Percentiles rank a stretch among this genome's conserved stretches.
phyloP scores from a whole-genome alignment of 2,888 invertebrate genomes.

The Ornithoptera priamus region DNA sequence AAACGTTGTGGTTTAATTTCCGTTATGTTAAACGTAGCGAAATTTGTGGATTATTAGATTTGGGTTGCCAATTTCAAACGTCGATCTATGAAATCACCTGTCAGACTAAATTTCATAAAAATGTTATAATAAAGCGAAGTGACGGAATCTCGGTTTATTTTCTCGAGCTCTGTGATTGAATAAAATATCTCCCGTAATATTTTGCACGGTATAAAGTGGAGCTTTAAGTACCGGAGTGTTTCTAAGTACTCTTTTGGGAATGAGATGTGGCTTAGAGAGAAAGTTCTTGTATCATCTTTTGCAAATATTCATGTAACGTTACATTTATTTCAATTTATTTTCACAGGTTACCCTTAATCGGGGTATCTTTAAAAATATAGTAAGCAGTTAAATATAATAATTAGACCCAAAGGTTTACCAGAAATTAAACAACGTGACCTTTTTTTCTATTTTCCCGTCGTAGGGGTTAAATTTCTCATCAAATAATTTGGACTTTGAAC shows the following conservation, averaged over 20 bases:
- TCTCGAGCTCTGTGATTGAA: conserved; percentile 17
- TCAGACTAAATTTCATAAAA: neutral
- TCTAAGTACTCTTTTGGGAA: conserved; percentile 25
- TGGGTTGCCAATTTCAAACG: neutral
- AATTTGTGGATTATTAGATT: neutral
- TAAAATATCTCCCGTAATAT: conserved; percentile 20
- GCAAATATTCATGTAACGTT: neutral
- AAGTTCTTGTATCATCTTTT: conserved; percentile 9
- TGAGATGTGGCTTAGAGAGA: conserved; percentile 10
- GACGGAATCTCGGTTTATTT: conserved; percentile 14
- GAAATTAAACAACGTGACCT: too few species aligned
- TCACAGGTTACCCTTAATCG: too few species aligned
- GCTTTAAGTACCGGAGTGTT: conserved; percentile 18
- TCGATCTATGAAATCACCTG: neutral
- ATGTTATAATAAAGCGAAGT: neutral
- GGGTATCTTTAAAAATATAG: too few species aligned
- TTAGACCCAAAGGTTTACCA: too few species aligned
- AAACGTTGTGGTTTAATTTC: too few species aligned
- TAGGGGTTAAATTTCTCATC: too few species aligned
- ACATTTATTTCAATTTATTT: too few species aligned
- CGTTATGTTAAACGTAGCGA: neutral
- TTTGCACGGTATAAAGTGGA: conserved; percentile 21
- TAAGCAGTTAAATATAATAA: too few species aligned
- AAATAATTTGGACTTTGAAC: too few species aligned
- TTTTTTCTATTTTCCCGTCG: too few species aligned